Evolutionary conservation across 1,140 invertebrate genomes (phyloP).

Genomic region (Bombus superbus): DNA sequence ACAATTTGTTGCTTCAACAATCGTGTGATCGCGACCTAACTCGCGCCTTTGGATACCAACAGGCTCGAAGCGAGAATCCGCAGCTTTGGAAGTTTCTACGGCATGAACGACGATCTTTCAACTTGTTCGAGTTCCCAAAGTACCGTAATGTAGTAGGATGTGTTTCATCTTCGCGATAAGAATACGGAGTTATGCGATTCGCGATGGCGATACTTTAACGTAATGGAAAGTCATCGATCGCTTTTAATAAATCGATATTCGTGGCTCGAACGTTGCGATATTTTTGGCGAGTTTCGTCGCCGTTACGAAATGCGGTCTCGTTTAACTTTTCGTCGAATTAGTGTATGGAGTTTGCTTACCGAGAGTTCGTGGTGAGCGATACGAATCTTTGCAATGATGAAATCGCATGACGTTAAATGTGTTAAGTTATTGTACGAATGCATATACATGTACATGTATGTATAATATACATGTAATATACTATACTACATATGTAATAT

Average conservation of each 20-base stretch:
- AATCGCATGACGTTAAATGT: too few species aligned
- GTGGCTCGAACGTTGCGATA: neutral
- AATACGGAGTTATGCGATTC: constrained; percentile 34
- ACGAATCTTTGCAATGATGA: too few species aligned
- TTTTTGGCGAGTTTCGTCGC: too few species aligned
- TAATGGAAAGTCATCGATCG: neutral
- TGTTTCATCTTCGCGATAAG: constrained; percentile 41
- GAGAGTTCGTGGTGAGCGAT: too few species aligned
- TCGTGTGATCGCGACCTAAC: neutral
- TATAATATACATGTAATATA: too few species aligned
- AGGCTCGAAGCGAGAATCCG: too few species aligned
- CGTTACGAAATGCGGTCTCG: neutral
- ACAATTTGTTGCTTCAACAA: neutral
- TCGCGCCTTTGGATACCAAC: too few species aligned
- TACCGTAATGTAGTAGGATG: neutral
- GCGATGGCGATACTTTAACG: neutral
- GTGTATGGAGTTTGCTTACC: too few species aligned
- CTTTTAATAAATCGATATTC: constrained; percentile 5
- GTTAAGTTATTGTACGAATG: too few species aligned
- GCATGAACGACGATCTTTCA: constrained; percentile 41
- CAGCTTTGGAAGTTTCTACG: constrained; percentile 21
- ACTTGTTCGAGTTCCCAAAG: constrained; percentile 31
- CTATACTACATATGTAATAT: too few species aligned
- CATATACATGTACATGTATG: too few species aligned
- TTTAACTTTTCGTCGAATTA: neutral